Conservation (phyloP, 1,140 invertebrate species). For the Lepidurus arcticus region DNA sequence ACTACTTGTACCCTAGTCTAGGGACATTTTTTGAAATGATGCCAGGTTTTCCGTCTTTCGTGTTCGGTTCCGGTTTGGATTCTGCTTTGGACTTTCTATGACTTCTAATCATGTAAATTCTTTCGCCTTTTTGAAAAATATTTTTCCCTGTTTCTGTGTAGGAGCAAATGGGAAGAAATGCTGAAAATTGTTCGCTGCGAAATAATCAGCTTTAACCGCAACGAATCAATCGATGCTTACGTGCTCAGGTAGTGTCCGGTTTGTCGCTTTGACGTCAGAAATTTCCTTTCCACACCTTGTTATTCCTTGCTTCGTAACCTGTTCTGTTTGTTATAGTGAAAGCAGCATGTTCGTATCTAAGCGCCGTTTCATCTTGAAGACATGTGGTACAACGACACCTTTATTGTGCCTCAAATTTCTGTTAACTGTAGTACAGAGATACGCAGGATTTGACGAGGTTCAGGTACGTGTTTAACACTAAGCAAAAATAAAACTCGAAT, state of each 20-base stretch:
- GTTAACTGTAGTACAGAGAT: conserved; percentile 73
- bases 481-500: background rate
- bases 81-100: background rate
- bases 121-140: background rate
- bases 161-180: conserved; percentile 75
- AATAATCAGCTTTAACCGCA: conserved; percentile 85
- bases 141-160: conserved; percentile 51
- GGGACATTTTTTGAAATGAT: background rate
- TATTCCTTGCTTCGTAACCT: conserved; percentile 25
- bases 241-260: conserved; percentile 71
- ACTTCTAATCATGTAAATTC: background rate
- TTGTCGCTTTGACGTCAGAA: background rate
- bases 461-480: conserved; percentile 49
- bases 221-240: conserved; percentile 89
- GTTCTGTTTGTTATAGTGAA: conserved; percentile 62
- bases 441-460: conserved; percentile 74
- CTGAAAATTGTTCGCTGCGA: conserved; percentile 89
- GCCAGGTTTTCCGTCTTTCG: conserved; percentile 16
- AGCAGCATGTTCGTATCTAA: conserved; percentile 97
- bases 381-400: conserved; percentile 96
- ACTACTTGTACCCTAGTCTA: background rate
- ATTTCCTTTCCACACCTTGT: background rate
- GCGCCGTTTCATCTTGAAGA: conserved; percentile 91
- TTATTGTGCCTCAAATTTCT: conserved; percentile 81
- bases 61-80: conserved; percentile 2